phyloP scores from a whole-genome alignment of 2,797 vertebrate genomes.

The Chelon labrosus region DNA sequence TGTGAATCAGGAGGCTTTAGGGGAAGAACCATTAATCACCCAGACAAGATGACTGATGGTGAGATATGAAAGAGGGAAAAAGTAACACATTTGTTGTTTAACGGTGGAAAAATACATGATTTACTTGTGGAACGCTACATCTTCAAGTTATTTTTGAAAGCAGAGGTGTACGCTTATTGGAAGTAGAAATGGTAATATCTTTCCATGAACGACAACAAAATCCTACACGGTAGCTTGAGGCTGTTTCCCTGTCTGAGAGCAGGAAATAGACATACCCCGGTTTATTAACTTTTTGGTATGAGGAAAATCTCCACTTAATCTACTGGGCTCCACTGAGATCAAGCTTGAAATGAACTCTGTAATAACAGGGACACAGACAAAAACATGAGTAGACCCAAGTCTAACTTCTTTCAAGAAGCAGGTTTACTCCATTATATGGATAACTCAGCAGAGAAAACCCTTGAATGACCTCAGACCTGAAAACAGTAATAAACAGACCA shows the following conservation, averaged over 20 bases:
- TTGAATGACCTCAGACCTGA: background rate
- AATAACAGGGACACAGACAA: slow-evolving; percentile 67
- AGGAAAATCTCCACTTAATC: slow-evolving; percentile 64
- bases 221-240: slow-evolving; percentile 3
- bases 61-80: slow-evolving; percentile 26
- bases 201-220: background rate
- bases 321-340: slow-evolving; percentile 44
- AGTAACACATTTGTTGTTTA: background rate
- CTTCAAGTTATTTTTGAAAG: background rate
- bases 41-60: slow-evolving; percentile 17
- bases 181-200: background rate
- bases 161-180: background rate
- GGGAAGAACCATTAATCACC: slow-evolving; percentile 3
- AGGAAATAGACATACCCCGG: slow-evolving; percentile 39
- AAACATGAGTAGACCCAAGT: slow-evolving; percentile 21
- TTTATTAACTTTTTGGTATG: slow-evolving; percentile 76
- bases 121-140: too few species aligned
- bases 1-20: slow-evolving; percentile 27
- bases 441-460: background rate
- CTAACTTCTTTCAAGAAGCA: slow-evolving; percentile 12
- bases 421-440: slow-evolving; percentile 19
- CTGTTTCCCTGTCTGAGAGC: slow-evolving; percentile 20
- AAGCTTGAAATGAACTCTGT: slow-evolving; percentile 47
- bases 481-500: background rate
- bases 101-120: too few species aligned